phyloP scores from a whole-genome alignment of 2,888 invertebrate genomes.

The Drosophila neutralis region DNA sequence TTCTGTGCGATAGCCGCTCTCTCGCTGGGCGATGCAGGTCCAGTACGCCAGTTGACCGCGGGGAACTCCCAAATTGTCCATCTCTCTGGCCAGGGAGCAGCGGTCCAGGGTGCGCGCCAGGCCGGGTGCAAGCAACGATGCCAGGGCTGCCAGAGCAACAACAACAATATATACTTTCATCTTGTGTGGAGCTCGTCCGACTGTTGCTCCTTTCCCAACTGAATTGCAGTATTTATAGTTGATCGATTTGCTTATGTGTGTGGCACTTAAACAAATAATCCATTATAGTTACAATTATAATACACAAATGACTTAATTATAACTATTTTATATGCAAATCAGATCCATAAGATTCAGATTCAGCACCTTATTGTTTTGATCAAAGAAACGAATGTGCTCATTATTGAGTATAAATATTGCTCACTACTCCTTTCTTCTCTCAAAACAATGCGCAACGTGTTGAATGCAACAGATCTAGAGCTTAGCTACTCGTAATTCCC shows the following conservation, averaged over 20 bases:
- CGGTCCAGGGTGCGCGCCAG: conserved; percentile 62
- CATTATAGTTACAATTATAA: neutral
- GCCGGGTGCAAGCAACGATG: conserved; percentile 33
- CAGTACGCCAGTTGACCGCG: conserved; percentile 67
- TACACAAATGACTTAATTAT: conserved; percentile 5
- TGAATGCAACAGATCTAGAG: neutral
- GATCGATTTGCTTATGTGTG: neutral
- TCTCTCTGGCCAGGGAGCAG: conserved; percentile 72
- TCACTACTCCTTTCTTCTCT: no score
- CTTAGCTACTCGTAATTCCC: neutral
- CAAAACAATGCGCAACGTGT: neutral
- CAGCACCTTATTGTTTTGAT: neutral
- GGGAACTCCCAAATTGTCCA: conserved; percentile 73
- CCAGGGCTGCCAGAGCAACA: conserved; percentile 36
- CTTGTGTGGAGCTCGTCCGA: conserved; percentile 4
- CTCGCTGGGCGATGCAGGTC: conserved; percentile 77
- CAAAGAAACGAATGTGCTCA: neutral
- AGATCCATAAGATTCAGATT: conserved; percentile 30
- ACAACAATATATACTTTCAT: conserved; percentile 40
- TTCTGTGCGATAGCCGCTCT: conserved; percentile 82
- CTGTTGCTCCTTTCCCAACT: conserved; percentile 7
- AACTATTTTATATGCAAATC: conserved; percentile 9
- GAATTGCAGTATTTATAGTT: conserved; percentile 40
- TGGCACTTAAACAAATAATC: conserved; percentile 25
- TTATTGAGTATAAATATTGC: neutral